Evolutionary conservation across 2,113 vertebrate species (phyloP).

Genomic region (Sylvietta virens): DNA sequence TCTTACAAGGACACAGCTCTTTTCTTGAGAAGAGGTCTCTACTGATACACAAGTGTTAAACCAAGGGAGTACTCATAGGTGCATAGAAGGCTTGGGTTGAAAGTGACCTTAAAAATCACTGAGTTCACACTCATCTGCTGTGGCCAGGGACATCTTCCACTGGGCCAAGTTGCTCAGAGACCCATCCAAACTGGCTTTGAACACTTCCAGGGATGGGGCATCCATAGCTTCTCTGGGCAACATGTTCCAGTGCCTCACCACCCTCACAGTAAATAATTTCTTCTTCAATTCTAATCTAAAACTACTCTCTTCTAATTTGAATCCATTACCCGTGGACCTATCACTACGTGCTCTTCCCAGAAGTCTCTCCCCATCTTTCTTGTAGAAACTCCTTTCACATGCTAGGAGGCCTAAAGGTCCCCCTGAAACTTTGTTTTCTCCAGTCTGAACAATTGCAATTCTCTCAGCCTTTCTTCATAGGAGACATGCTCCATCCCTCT

Average conservation of each 20-base stretch:
- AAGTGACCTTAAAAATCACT: background rate
- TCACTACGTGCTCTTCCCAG: background rate
- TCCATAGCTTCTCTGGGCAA: background rate
- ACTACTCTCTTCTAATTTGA: background rate
- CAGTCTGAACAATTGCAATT: background rate
- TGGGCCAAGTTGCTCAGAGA: background rate
- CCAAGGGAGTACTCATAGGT: background rate
- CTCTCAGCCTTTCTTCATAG: background rate
- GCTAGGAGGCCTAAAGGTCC: background rate
- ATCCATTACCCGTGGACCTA: background rate
- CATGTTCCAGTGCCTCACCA: background rate
- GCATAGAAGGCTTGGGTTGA: background rate
- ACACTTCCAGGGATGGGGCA: background rate
- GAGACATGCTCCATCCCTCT: background rate
- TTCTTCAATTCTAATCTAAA: background rate
- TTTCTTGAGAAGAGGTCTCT: background rate
- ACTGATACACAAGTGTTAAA: background rate
- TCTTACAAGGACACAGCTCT: background rate
- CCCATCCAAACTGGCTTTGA: background rate
- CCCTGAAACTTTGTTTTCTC: background rate
- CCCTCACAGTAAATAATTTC: background rate
- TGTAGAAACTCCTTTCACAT: rapidly evolving
- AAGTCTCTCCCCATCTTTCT: background rate
- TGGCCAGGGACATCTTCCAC: background rate
- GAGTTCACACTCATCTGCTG: background rate